Evolutionary conservation across 1,140 invertebrate species (phyloP).

Genomic region (Pachypeltis micranthus): DNA sequence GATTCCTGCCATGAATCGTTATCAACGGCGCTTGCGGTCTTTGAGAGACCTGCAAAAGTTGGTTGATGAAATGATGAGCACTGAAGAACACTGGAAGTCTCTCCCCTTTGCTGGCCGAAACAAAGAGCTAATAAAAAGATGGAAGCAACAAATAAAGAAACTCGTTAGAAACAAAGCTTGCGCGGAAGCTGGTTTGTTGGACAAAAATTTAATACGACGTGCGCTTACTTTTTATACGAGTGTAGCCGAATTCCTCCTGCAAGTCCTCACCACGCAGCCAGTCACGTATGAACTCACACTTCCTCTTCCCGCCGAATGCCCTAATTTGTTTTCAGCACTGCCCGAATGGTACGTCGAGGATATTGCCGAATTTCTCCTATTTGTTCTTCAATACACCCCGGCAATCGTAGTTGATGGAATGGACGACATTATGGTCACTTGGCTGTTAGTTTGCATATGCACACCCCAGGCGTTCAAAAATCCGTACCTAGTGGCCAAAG

Average conservation of each 20-base stretch:
- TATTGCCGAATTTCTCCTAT: constrained; percentile 87
- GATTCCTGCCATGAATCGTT: constrained; percentile 75
- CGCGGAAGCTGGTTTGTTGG: constrained; percentile 74
- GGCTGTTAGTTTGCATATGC: constrained; percentile 80
- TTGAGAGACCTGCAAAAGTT: constrained; percentile 83
- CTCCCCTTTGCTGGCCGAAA: constrained; percentile 63
- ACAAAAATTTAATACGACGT: constrained; percentile 62
- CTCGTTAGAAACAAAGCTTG: constrained; percentile 57
- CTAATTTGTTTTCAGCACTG: constrained; percentile 69
- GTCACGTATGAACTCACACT: constrained; percentile 13
- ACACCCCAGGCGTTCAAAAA: constrained; percentile 83
- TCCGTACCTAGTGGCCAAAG: constrained; percentile 90
- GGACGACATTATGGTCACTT: constrained; percentile 72
- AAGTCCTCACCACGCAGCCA: constrained; percentile 40
- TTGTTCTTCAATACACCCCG: constrained; percentile 73
- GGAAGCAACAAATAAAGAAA: constrained; percentile 64
- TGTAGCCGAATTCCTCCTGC: constrained; percentile 64
- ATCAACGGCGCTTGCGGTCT: constrained; percentile 67
- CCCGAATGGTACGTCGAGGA: constrained; percentile 97
- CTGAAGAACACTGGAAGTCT: constrained; percentile 72
- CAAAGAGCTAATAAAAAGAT: constrained; percentile 69
- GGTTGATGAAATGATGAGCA: constrained; percentile 69
- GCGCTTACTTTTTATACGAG: constrained; percentile 77
- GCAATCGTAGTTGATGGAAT: constrained; percentile 60
- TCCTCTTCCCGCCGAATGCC: constrained; percentile 44